Percentiles rank a stretch among this genome's conserved stretches.
These are phyloP conservation scores for Macropus fuliginosus DNA, from an alignment of 2,797 vertebrate genomes.

Conservation along the genomic window DNA sequence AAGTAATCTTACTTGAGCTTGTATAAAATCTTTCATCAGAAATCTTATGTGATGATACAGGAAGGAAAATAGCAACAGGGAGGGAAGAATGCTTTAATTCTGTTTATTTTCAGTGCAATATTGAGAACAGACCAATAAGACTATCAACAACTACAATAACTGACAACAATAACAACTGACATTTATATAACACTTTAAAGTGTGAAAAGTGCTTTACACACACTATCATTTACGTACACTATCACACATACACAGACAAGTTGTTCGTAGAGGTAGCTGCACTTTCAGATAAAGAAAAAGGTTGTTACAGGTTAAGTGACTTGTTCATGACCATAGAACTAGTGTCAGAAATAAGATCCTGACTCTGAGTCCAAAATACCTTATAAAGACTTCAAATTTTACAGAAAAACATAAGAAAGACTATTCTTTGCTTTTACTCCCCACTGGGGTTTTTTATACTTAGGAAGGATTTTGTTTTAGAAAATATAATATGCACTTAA, in stretches of 20 bases:
- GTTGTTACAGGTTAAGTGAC: not conserved
- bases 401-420: not conserved
- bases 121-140: not conserved
- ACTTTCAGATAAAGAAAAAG: not conserved
- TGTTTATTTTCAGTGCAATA: not conserved
- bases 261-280: not conserved
- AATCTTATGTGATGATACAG: not conserved
- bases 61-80: conserved; percentile 3
- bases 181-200: not conserved
- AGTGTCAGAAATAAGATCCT: not conserved
- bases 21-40: not conserved
- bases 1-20: not conserved
- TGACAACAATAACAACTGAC: not conserved
- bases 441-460: not conserved
- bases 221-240: not conserved
- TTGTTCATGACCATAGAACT: not conserved
- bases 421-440: not conserved
- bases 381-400: not conserved
- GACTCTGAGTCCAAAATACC: not conserved
- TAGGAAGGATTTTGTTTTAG: not conserved
- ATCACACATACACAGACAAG: not conserved
- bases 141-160: not conserved
- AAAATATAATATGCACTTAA: not conserved
- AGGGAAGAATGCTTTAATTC: not conserved
- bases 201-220: not conserved